A percentile compares a stretch with the other conserved stretches of the same genome.
Conservation (phyloP, 1,140 invertebrate species). For the Drosophila willistoni region DNA sequence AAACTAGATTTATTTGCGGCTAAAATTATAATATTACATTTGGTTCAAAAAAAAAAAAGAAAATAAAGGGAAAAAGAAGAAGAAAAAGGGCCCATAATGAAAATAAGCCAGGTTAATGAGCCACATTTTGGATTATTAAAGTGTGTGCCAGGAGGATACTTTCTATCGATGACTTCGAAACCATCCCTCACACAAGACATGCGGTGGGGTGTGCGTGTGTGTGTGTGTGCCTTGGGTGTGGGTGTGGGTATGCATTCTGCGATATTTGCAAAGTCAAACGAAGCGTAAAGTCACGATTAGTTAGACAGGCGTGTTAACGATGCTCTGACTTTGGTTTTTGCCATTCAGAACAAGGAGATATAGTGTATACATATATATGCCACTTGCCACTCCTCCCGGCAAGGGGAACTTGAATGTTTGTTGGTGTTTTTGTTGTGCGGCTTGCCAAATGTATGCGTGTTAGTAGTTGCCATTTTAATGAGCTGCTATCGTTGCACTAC, state of each 20-base stretch:
- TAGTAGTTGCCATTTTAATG: conserved; percentile 73
- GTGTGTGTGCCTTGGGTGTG: neutral
- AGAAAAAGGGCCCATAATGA: neutral
- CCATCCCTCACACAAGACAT: conserved; percentile 11
- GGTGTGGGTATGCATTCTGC: conserved; percentile 57
- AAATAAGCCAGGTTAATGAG: conserved; percentile 69
- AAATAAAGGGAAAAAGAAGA: neutral
- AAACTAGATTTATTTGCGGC: conserved; percentile 66
- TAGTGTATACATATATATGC: neutral
- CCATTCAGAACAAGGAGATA: neutral
- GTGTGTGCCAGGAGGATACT: conserved; percentile 61
- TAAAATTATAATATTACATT: conserved; percentile 70
- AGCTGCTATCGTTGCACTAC: conserved; percentile 24
- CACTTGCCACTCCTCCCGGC: no score
- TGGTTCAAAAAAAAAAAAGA: conserved; percentile 40
- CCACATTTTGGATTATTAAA: conserved; percentile 74
- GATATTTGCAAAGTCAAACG: conserved; percentile 82
- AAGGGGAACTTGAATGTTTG: conserved; percentile 1
- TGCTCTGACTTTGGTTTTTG: conserved; percentile 44
- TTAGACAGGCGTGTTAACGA: conserved; percentile 83
- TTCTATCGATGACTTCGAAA: no score
- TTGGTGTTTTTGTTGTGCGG: conserved; percentile 43
- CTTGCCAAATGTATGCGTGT: conserved; percentile 56
- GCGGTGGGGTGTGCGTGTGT: neutral
- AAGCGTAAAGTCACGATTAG: conserved; percentile 83